Evolutionary conservation across 2,888 invertebrate species (phyloP), one percentile per base, ranked within the genome.

Genomic region (Melolontha melolontha): DNA sequence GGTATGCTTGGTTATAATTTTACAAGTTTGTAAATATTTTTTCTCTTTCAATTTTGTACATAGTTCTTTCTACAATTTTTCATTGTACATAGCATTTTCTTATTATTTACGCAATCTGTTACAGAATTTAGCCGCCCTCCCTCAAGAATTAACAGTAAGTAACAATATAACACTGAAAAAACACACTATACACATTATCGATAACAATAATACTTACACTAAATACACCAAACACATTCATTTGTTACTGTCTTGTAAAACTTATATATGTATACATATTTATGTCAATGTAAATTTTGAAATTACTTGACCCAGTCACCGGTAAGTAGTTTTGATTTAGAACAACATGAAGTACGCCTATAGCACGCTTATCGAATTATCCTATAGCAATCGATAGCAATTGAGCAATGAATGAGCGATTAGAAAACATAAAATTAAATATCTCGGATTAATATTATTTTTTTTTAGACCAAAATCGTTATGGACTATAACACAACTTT

Each of bases 401-500:
- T 39, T 42, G n/a, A 57, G 29, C 51, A 50, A 52, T 8, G 7
- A n/a, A 29, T 6, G 17, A 47, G 47, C 47, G 8, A 47, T 47
- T 47, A 47, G 14, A 47, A 6, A 5, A 47, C 14, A 14, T 16
- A 8, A 50, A 10, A n/a, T 50, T 4, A 27, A 50, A 50, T 22
- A 22, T 22, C 22, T 14, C 27, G 14, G 2, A 12, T 44, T 5
- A 29, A 22, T 22, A 12, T 7, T 1, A 14, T 17, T 12, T 66
- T n/a, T 42, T 81, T 82, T 67, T 82, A 96, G 96, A 95, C 96
- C 7, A 90, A 92, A 82, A 97, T 98, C 79, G 93, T 95, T 41
- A 97, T 97, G 95, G 95, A 96, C 79, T 89, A 91, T 76, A 92
- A 91, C 72, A 98, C 97, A 8, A 97, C 97, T 0, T 84, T 98